Evolutionary conservation across 2,888 invertebrate genomes (phyloP), one percentile per base, ranked within the genome.

Genomic region (Heliconius hortense): DNA sequence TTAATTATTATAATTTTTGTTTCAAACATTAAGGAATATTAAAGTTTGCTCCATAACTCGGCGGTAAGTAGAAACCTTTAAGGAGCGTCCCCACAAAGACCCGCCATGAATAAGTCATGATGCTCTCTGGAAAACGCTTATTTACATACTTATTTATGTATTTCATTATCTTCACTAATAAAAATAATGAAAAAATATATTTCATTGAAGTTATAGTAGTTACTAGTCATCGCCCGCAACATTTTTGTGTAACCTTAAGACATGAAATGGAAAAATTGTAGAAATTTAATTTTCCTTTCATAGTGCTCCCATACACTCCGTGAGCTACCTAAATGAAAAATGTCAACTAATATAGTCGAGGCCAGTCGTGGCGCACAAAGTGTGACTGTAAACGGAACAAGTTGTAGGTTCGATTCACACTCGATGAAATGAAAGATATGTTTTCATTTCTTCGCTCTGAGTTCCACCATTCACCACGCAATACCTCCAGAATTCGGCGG

Each of bases 121-220:
- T 18, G 72, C 72, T 53, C 70, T 24, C 35, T 70, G n/a, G 70
- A 35, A 64, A 39, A 56, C 59, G 70, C 24, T 70, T 31, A 70
- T 70, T 70, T 70, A 59, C 70, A 70, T 70, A 70, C 24, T 59
- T 59, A 70, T 70, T 70, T 70, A 59, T 60, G 59, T 70, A 70
- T 69, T 56, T 69, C 56, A 53, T 70, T 53, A 70, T 70, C 53
- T 53, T 13, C n/a, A 53, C 48, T 28, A 68, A 53, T 43, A 39
- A 66, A 24, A 66, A 66, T 26, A 24, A 39, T 21, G 53, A 31
- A 68, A 53, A 28, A 68, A 53, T 68, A 68, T 64, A 21, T 35
- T 28, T 18, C 5, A 13, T 28, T 26, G 15, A 62, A 18, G 2
- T 62, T 63, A 56, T n/a, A 56, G 7, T n/a, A 56, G 0, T 10